Evolutionary conservation across 2,888 invertebrate species (phyloP).

Genomic region (Pogonocherus hispidulus): DNA sequence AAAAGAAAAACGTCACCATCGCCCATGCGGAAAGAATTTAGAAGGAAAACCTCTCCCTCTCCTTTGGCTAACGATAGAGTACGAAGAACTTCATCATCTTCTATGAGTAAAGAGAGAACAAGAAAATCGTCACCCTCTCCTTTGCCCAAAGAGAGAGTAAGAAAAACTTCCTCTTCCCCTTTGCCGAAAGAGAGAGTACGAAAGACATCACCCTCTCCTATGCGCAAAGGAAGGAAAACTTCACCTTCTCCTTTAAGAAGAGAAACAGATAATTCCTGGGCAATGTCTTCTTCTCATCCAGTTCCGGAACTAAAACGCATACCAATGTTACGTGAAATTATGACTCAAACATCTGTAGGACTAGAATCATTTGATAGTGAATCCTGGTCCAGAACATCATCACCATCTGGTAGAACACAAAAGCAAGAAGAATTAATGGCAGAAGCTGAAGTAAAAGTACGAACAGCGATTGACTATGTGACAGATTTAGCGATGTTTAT

Average conservation of each 20-base stretch:
- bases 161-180: slow-evolving; percentile 43
- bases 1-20: slow-evolving; percentile 42
- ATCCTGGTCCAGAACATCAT: slow-evolving; percentile 39
- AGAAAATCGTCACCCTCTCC: slow-evolving; percentile 51
- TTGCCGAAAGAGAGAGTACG: slow-evolving; percentile 33
- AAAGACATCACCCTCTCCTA: slow-evolving; percentile 7
- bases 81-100: slow-evolving; percentile 31
- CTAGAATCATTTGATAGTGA: slow-evolving; percentile 61
- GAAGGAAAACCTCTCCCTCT: slow-evolving; percentile 30
- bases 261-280: too few relatives aligned
- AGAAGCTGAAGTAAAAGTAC: slow-evolving; percentile 78
- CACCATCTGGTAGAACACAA: slow-evolving; percentile 41
- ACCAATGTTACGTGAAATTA: slow-evolving; percentile 64
- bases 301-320: slow-evolving; percentile 51
- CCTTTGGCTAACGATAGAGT: neutral
- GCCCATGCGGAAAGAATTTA: slow-evolving; percentile 35
- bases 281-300: slow-evolving; percentile 49
- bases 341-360: slow-evolving; percentile 65
- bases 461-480: slow-evolving; percentile 79
- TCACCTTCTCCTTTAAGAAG: too few relatives aligned
- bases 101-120: slow-evolving; percentile 14
- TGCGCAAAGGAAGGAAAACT: neutral
- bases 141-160: slow-evolving; percentile 36
- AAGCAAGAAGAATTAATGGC: slow-evolving; percentile 73
- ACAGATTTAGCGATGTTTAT: slow-evolving; percentile 82